Evolutionary conservation across 2,888 invertebrate species (phyloP), one percentile per base, ranked within the genome.

Genomic region (Ecliptopera silaceata): DNA sequence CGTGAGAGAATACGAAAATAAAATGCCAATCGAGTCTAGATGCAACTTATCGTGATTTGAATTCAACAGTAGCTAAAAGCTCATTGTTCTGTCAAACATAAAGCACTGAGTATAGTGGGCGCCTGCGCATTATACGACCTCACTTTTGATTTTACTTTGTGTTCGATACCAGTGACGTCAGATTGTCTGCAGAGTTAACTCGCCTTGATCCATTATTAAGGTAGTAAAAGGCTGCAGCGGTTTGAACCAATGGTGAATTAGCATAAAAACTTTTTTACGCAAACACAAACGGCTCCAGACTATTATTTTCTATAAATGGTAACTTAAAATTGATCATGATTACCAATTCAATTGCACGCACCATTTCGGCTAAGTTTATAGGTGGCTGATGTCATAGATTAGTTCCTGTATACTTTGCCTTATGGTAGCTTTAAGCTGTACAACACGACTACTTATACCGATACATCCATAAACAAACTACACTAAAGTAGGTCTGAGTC

Each of bases 131-230:
- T 26, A 26, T 68, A 70, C 71, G 84, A 79, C 82, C 85, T 86
- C 81, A 80, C 75, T 67, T 65, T 67, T 67, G 62, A 72, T 72
- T 80, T 78, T 80, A 77, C 78, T 74, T 70, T 64, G 70, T 69
- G 71, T 78, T 79, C 71, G 69, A 72, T 69, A 66, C 51, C 52
- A 58, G 63, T 87, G 82, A 86, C 87, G 84, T 87, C 79, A 87
- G 53, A 65, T 71, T 76, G 74, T 76, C 72, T 72, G 77, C 75
- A 70, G 74, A 80, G 80, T 80, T 74, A 80, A 75, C 70, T 82
- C 65, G 70, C 84, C 84, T 87, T 86, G 83, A 79, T 84, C 77
- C 74, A 74, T 50, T 59, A 63, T 42, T 61, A 56, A 47, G 46
- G 66, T 62, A 64, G 75, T 75, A 75, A 73, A 67, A 75, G 70